These are phyloP conservation scores for Venustoraphidia nigricollis DNA, from an alignment of 2,888 invertebrate genomes.

Conservation along the genomic window DNA sequence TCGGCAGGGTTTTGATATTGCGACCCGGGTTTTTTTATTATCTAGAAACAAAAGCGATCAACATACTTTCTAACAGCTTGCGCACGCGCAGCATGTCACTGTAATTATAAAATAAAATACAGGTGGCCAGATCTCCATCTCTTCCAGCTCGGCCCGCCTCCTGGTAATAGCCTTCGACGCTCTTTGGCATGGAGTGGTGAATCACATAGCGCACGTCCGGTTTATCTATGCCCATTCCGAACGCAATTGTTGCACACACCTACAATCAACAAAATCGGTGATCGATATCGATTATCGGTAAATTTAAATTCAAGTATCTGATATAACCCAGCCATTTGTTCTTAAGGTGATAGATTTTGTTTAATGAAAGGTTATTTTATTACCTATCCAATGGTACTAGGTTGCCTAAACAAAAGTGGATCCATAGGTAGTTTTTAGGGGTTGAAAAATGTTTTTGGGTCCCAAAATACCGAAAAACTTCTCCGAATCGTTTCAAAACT, in stretches of 20 bases:
- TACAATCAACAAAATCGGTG: conserved; percentile 12
- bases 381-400: too few species aligned
- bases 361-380: too few species aligned
- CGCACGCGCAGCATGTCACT: conserved; percentile 58
- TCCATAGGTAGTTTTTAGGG: too few species aligned
- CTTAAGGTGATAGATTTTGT: too few species aligned
- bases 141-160: conserved; percentile 94
- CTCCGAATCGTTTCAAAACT: too few species aligned
- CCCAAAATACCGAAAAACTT: too few species aligned
- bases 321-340: too few species aligned
- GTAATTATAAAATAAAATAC: conserved; percentile 81
- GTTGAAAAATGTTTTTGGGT: too few species aligned
- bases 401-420: too few species aligned
- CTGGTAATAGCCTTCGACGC: conserved; percentile 94
- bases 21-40: too few species aligned
- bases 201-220: conserved; percentile 91
- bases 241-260: conserved; percentile 95
- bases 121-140: conserved; percentile 73
- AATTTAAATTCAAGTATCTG: neutral
- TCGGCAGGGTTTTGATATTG: too few species aligned
- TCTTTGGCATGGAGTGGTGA: conserved; percentile 86
- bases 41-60: conserved; percentile 5
- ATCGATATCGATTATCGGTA: neutral
- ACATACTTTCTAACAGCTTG: conserved; percentile 50
- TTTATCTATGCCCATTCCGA: conserved; percentile 99